phyloP scores from a whole-genome alignment of 2,888 invertebrate genomes.

The Hecatera dysodea region DNA sequence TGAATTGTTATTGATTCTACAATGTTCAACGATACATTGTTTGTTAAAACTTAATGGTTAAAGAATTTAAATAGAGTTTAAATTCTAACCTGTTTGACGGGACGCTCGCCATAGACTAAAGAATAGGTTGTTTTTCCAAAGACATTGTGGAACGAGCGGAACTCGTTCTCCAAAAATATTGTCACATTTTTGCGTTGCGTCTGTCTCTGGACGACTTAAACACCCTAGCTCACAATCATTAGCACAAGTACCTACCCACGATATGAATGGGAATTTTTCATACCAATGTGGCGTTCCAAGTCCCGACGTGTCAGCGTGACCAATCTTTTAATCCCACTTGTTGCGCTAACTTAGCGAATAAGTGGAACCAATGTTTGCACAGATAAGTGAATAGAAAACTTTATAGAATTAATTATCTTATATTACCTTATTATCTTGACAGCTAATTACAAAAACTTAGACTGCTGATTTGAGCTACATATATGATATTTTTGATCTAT shows the following conservation, averaged over 20 bases:
- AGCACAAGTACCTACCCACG: neutral
- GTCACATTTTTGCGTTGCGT: neutral
- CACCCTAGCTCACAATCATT: neutral
- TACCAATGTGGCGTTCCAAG: neutral
- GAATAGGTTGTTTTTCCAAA: too few relatives aligned
- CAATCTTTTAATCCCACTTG: constrained; percentile 58
- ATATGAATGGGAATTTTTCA: constrained; percentile 4
- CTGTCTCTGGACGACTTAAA: neutral
- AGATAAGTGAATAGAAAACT: constrained; percentile 42
- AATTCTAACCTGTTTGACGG: too few relatives aligned
- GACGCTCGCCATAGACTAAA: too few relatives aligned
- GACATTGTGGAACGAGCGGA: too few relatives aligned
- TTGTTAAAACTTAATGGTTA: too few relatives aligned
- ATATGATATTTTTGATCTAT: too few relatives aligned
- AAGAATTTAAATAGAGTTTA: too few relatives aligned
- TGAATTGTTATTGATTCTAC: too few relatives aligned
- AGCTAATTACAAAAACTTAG: too few relatives aligned
- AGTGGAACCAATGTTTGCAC: constrained; percentile 35
- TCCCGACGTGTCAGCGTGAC: constrained; percentile 41
- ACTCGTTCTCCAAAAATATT: neutral
- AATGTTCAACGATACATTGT: too few relatives aligned
- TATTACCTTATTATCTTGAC: neutral
- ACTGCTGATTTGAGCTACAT: too few relatives aligned
- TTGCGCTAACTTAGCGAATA: constrained; percentile 45
- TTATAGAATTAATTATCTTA: constrained; percentile 13